phyloP scores from a whole-genome alignment of 1,140 invertebrate genomes.

The Oedothorax gibbosus region DNA sequence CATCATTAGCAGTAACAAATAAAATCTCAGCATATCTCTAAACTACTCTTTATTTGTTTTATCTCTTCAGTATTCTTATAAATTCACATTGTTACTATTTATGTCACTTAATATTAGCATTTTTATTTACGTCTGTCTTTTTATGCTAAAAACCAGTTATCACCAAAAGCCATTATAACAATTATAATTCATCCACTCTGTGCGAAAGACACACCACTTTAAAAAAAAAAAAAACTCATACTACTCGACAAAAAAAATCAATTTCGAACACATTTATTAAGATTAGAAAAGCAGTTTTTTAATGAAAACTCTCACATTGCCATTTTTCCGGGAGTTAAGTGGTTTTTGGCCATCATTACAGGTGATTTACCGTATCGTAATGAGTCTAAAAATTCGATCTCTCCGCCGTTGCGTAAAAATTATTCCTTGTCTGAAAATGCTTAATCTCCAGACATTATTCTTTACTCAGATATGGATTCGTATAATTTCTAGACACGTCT shows the following conservation, averaged over 20 bases:
- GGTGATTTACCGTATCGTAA: slow-evolving; percentile 1
- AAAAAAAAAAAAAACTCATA: background rate
- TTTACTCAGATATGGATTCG: background rate
- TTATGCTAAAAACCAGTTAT: background rate
- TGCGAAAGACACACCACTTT: background rate
- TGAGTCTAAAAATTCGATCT: slow-evolving; percentile 5
- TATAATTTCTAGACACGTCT: background rate
- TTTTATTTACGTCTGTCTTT: slow-evolving; percentile 4
- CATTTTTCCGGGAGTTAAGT: background rate
- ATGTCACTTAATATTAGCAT: too few relatives aligned
- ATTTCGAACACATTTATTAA: background rate
- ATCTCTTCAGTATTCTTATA: too few relatives aligned
- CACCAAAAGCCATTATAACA: too few relatives aligned
- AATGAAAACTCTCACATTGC: background rate
- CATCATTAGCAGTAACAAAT: too few relatives aligned
- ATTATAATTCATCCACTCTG: background rate
- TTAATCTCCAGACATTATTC: slow-evolving; percentile 9
- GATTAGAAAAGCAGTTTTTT: slow-evolving; percentile 10
- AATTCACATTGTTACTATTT: too few relatives aligned
- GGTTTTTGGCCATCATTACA: background rate
- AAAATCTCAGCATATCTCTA: too few relatives aligned
- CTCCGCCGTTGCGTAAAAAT: slow-evolving; percentile 13
- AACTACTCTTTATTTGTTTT: too few relatives aligned
- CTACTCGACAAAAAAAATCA: slow-evolving; percentile 12
- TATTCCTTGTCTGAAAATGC: slow-evolving; percentile 11